phyloP scores from a whole-genome alignment of 2,888 invertebrate genomes.

The Dicranocentrus wangi region DNA sequence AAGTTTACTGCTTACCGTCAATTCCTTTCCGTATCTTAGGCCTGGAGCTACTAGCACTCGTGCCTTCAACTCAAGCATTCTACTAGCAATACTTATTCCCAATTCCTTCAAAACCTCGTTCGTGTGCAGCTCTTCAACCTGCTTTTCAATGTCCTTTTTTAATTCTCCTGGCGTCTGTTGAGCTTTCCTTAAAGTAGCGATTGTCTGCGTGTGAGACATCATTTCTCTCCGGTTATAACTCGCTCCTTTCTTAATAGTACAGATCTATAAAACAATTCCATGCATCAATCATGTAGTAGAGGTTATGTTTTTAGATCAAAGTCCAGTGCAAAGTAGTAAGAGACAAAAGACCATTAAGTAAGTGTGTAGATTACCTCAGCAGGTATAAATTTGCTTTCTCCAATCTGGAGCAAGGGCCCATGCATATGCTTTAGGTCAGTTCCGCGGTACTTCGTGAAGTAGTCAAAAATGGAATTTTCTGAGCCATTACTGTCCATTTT shows the following conservation, averaged over 20 bases:
- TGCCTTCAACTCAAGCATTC: conserved; percentile 13
- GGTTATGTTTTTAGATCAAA: too few relatives aligned
- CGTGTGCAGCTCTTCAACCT: not conserved
- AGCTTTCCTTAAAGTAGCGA: conserved; percentile 56
- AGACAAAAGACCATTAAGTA: not conserved
- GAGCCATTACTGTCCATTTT: not conserved
- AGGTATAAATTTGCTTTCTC: conserved; percentile 29
- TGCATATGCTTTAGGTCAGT: not conserved
- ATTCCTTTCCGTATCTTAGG: conserved; percentile 1
- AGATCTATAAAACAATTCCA: conserved; percentile 55
- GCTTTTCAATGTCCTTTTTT: conserved; percentile 44
- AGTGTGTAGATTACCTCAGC: conserved; percentile 46
- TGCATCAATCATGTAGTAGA: too few relatives aligned
- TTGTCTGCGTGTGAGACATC: conserved; percentile 60
- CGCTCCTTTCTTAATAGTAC: conserved; percentile 64
- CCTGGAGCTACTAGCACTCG: conserved; percentile 23
- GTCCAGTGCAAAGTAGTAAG: not conserved
- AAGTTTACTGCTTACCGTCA: not conserved
- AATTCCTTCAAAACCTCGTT: not conserved
- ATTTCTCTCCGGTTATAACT: conserved; percentile 48
- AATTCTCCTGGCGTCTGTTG: conserved; percentile 54
- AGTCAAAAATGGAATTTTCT: conserved; percentile 13
- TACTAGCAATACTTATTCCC: not conserved
- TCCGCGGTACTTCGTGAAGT: not conserved
- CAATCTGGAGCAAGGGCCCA: not conserved